phyloP scores from a whole-genome alignment of 2,888 invertebrate species.

The Agrochola lota region DNA sequence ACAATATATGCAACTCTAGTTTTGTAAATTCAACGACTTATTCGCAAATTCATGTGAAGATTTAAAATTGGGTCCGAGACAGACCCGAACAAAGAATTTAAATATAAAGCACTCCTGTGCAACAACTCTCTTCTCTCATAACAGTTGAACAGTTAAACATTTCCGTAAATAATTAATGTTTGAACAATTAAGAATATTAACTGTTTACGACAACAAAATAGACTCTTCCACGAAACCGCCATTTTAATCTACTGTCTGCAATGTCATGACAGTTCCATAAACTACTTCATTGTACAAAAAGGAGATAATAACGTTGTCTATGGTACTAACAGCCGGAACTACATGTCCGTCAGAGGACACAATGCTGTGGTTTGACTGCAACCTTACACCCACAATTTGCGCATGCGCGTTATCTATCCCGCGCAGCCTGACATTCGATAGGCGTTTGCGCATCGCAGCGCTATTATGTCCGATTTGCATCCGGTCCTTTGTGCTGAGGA shows the following conservation, averaged over 20 bases:
- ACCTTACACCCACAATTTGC: conserved; percentile 78
- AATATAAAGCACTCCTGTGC: not conserved
- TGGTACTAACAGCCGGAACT: conserved; percentile 79
- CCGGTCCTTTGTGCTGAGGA: conserved; percentile 72
- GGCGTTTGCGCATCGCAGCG: conserved; percentile 77
- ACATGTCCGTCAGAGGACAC: conserved; percentile 76
- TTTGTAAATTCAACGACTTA: not conserved
- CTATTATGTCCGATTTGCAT: conserved; percentile 71
- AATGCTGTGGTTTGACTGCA: conserved; percentile 84
- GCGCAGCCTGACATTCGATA: conserved; percentile 76
- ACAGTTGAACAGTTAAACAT: not conserved
- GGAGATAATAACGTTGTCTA: conserved; percentile 54
- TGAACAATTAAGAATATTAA: not conserved
- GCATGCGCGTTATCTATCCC: conserved; percentile 71
- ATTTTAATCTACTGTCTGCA: conserved; percentile 33
- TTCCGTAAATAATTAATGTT: not conserved
- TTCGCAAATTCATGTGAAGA: not conserved
- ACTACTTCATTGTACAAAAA: conserved; percentile 47
- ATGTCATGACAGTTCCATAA: conserved; percentile 26
- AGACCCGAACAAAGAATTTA: not conserved
- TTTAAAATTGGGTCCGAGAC: not conserved
- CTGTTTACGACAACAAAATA: conserved; percentile 26
- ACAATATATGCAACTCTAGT: not conserved
- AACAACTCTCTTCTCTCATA: not conserved
- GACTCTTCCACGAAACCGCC: conserved; percentile 32